Evolutionary conservation across 2,113 vertebrate species (phyloP).

Genomic region (Rhegmatorhina hoffmannsi): DNA sequence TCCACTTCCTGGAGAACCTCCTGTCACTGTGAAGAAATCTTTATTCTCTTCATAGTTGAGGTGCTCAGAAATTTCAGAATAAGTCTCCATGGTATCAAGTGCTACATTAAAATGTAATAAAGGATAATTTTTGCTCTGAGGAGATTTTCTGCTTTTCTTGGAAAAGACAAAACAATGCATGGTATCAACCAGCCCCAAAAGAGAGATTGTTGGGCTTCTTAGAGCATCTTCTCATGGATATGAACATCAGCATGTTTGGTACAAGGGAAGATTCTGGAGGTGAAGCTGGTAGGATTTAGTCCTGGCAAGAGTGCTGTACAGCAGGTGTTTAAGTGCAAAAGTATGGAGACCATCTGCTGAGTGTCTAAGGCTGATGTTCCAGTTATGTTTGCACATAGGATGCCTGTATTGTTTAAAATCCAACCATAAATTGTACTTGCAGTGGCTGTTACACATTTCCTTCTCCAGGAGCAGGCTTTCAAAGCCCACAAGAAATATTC

Average conservation of each 20-base stretch:
- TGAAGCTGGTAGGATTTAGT: background rate
- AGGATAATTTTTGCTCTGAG: background rate
- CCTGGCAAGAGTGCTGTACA: background rate
- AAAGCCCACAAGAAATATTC: constrained; percentile 45
- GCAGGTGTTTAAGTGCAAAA: background rate
- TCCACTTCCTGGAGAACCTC: background rate
- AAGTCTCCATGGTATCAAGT: background rate
- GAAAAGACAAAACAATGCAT: background rate
- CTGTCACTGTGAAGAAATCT: background rate
- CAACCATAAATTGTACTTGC: background rate
- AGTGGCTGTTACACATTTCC: background rate
- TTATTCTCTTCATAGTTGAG: background rate
- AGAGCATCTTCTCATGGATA: background rate
- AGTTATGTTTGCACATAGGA: background rate
- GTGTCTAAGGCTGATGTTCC: background rate
- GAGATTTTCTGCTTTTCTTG: background rate
- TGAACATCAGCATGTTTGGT: fast-evolving
- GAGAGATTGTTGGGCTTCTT: background rate
- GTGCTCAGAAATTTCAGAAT: background rate
- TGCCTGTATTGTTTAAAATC: background rate
- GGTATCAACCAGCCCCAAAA: background rate
- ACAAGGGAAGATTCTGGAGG: background rate
- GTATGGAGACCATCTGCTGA: background rate
- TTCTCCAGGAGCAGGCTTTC: constrained; percentile 21
- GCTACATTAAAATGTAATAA: background rate